Evolutionary conservation across 2,888 invertebrate genomes (phyloP).

Genomic region (Melieria omissa): DNA sequence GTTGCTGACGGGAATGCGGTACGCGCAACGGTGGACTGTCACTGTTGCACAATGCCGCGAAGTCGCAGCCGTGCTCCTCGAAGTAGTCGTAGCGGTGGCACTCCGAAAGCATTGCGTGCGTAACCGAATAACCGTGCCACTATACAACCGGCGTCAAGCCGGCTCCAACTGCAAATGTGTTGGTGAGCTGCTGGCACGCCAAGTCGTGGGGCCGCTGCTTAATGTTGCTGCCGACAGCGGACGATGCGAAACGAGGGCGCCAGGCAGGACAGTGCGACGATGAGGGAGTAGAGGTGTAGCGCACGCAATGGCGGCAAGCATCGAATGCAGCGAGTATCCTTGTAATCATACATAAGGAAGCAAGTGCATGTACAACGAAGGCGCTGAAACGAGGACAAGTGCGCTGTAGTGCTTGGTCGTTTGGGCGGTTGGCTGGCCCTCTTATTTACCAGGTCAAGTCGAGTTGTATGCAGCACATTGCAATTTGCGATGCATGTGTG

Average conservation of each 20-base stretch:
- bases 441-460: not conserved
- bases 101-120: conserved; percentile 9
- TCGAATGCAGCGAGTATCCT: not conserved
- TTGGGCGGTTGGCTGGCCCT: not conserved
- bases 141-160: conserved; percentile 56
- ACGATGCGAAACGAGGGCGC: conserved; percentile 15
- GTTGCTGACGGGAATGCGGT: not conserved
- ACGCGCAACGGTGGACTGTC: not conserved
- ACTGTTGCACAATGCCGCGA: not conserved
- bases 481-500: not conserved
- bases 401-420: not conserved
- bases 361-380: not conserved
- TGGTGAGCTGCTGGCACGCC: conserved; percentile 47
- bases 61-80: not conserved
- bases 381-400: conserved; percentile 18
- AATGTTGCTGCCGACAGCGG: conserved; percentile 9
- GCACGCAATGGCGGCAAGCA: not conserved
- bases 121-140: not conserved
- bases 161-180: conserved; percentile 61
- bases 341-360: not conserved
- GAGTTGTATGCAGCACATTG: not conserved
- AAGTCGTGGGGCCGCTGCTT: conserved; percentile 5
- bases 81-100: not conserved
- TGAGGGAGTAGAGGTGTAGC: not conserved
- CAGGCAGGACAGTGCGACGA: not conserved